Base-by-base conservation (phyloP, 2,113 vertebrate genomes). In the Mystacornis crossleyi region DNA sequence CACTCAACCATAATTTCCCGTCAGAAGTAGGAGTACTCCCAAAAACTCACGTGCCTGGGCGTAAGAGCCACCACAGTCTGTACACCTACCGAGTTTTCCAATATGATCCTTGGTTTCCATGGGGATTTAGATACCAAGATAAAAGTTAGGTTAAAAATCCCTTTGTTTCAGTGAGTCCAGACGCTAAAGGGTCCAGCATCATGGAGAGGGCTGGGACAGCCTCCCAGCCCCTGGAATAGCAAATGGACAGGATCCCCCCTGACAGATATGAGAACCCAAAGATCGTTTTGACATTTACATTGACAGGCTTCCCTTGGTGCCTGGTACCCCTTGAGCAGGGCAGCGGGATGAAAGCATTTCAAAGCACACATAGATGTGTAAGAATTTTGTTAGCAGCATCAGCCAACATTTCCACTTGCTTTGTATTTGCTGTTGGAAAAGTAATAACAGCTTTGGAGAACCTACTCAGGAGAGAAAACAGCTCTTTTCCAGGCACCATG, bases 371-470 rank as follows among this genome's bases (percentile, higher is more conserved):
- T 48, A 90, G 90, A 90, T 88, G 40, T 64, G 71, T 42, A 94
- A 96, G 88, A 94, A 97, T 95, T 94, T 95, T 64, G 55, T 74
- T 90, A 83, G 72, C 82, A 60, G 85, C 71, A 97, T 67, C 86
- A 93, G 95, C 95, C 95, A 97, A 73, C 66, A 89, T 95, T 96
- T 96, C 87, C 74, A 96, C 92, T 96, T 90, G 90, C 90, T 92
- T 94, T 94, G 70, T 96, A 77, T 96, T 96, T 95, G 91, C 94
- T 93, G 90, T 94, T 85, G 93, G 87, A 96, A 95, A 97, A 94
- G 95, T 75, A 96, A 95, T 93, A 96, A 97, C 92, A 95, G 48
- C 80, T 94, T 93, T 65, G 84, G 79, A 93, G 84, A 90, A 86
- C 45, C 78, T 91, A 93, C 87, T 94, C 90, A 94, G 87, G 91